Evolutionary conservation across 2,113 vertebrate genomes (phyloP).

Genomic region (Gavialis gangeticus): DNA sequence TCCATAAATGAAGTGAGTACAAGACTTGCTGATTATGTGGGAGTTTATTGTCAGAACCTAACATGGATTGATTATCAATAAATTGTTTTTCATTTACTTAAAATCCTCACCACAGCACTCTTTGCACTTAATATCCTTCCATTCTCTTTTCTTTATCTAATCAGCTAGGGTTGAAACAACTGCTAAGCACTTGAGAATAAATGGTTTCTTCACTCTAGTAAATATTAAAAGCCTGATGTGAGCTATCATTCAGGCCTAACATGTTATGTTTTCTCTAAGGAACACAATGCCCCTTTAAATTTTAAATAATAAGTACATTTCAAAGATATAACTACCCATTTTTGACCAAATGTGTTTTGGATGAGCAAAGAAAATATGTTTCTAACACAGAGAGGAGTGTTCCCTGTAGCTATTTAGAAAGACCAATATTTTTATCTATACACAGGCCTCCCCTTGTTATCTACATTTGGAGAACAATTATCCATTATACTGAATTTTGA

Average conservation of each 20-base stretch:
- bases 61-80: slow-evolving; percentile 65
- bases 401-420: not conserved
- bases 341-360: not conserved
- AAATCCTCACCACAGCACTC: slow-evolving; percentile 13
- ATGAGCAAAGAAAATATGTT: not conserved
- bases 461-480: not conserved
- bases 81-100: slow-evolving; percentile 65
- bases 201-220: slow-evolving; percentile 34
- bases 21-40: slow-evolving; percentile 48
- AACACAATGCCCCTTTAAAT: slow-evolving; percentile 8
- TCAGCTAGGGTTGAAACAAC: slow-evolving; percentile 61
- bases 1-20: not conserved
- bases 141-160: slow-evolving; percentile 64
- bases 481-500: not conserved
- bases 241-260: slow-evolving; percentile 30
- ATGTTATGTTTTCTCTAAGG: slow-evolving; percentile 27
- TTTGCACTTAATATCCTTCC: slow-evolving; percentile 49
- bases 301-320: slow-evolving; percentile 2
- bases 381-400: not conserved
- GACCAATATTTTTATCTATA: accelerated
- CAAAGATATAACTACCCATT: not conserved
- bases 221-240: not conserved
- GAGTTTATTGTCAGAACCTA: slow-evolving; percentile 71
- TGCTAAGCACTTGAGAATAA: slow-evolving; percentile 47
- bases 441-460: not conserved